Percentiles rank a stretch among this genome's conserved stretches.
Evolutionary conservation across 2,888 invertebrate species (phyloP).

Genomic region (Tipula confusa): DNA sequence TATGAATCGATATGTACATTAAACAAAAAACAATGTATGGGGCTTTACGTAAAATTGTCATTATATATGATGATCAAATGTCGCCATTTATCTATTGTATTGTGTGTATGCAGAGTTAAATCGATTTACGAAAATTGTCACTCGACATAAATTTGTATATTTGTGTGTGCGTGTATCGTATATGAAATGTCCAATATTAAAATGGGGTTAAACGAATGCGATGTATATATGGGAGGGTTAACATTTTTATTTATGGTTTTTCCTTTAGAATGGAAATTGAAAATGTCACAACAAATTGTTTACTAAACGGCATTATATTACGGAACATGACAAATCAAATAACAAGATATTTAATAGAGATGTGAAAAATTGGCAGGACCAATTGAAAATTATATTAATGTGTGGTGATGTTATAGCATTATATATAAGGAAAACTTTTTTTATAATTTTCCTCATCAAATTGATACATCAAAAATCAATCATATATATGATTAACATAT

Average conservation of each 20-base stretch:
- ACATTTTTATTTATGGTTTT: background rate
- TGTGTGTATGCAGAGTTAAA: background rate
- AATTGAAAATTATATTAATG: background rate
- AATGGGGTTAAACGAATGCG: background rate
- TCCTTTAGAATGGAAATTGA: background rate
- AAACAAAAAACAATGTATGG: too few relatives aligned
- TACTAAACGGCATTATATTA: background rate
- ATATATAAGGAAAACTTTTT: too few relatives aligned
- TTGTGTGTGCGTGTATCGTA: background rate
- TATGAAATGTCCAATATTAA: background rate
- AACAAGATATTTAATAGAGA: background rate
- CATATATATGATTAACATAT: too few relatives aligned
- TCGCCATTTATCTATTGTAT: background rate
- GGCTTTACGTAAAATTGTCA: too few relatives aligned
- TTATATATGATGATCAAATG: background rate
- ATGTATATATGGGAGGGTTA: background rate
- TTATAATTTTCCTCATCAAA: too few relatives aligned
- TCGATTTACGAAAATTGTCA: background rate
- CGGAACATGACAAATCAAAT: background rate
- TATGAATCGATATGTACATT: background rate
- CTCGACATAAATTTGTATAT: background rate
- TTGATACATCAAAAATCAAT: too few relatives aligned
- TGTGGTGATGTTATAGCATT: too few relatives aligned
- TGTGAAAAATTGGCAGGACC: background rate
- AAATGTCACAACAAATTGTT: background rate